A percentile compares a stretch with the other conserved stretches of the same genome.
phyloP scores from a whole-genome alignment of 2,888 invertebrate species.

The Campopleginae sp. region DNA sequence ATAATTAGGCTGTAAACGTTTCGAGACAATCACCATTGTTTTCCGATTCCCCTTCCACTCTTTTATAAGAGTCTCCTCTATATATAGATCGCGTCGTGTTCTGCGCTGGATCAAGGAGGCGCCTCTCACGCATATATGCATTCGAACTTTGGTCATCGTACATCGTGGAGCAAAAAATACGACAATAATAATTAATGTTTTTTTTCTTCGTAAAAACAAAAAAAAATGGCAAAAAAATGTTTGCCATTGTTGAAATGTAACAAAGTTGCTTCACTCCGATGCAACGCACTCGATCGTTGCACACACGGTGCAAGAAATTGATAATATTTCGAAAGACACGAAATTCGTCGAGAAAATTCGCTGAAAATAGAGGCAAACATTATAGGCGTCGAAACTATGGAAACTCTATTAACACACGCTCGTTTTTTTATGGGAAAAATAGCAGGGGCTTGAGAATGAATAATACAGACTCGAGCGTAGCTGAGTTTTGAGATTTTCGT shows the following conservation, averaged over 20 bases:
- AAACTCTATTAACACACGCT: background rate
- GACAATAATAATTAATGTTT: background rate
- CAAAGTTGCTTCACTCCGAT: background rate
- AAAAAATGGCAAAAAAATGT: background rate
- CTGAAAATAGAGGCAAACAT: background rate
- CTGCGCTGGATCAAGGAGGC: constrained; percentile 66
- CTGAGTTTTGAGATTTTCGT: constrained; percentile 10
- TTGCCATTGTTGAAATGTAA: background rate
- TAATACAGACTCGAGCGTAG: constrained; percentile 7
- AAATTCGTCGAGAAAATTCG: background rate
- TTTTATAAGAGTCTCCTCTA: constrained; percentile 68
- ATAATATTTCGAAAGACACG: background rate
- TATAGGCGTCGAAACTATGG: background rate
- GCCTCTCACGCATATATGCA: constrained; percentile 25
- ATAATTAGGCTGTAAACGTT: constrained; percentile 85
- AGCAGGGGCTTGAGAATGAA: background rate
- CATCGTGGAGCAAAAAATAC: constrained; percentile 6
- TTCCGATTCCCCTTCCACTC: constrained; percentile 69
- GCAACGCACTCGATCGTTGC: background rate
- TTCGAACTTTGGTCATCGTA: background rate
- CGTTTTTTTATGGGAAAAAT: background rate
- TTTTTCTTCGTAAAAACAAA: background rate
- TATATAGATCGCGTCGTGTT: constrained; percentile 63
- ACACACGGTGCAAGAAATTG: background rate
- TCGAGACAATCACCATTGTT: constrained; percentile 84